phyloP scores from a whole-genome alignment of 2,797 vertebrate species.

The Onychomys leucogaster region DNA sequence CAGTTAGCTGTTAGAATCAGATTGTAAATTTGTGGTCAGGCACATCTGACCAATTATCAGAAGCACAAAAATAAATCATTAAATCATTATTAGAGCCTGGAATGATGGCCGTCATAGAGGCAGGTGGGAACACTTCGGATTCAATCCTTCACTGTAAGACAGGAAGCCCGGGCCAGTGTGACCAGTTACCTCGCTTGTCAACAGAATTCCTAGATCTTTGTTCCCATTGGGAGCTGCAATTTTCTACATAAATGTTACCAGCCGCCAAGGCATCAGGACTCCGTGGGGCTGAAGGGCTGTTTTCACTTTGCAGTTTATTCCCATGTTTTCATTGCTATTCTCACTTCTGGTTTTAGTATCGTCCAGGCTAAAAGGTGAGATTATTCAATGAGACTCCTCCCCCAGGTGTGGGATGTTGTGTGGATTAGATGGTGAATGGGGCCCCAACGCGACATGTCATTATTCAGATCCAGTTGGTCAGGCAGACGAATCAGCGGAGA shows the following conservation, averaged over 20 bases:
- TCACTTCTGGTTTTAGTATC: constrained; percentile 59
- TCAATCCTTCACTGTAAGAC: constrained; percentile 42
- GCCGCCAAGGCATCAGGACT: constrained; percentile 60
- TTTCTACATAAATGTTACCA: constrained; percentile 63
- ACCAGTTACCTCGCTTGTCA: constrained; percentile 58
- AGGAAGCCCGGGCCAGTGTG: constrained; percentile 1
- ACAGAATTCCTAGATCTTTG: constrained; percentile 54
- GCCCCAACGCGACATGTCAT: constrained; percentile 80
- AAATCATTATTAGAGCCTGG: constrained; percentile 35
- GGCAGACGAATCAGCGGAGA: constrained; percentile 78
- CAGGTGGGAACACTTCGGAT: constrained; percentile 48
- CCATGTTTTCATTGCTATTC: constrained; percentile 42
- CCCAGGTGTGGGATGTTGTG: constrained; percentile 65
- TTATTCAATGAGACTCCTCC: constrained; percentile 53
- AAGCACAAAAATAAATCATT: constrained; percentile 59
- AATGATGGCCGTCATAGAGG: constrained; percentile 50
- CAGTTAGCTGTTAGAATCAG: constrained; percentile 62
- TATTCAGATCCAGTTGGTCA: constrained; percentile 80
- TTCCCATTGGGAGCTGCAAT: constrained; percentile 11
- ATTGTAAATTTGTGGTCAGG: constrained; percentile 47
- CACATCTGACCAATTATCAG: constrained; percentile 1
- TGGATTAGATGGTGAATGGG: constrained; percentile 70
- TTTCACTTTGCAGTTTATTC: constrained; percentile 68
- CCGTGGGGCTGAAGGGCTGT: constrained; percentile 32
- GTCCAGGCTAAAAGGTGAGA: constrained; percentile 67